Base-by-base conservation (phyloP, 2,113 vertebrate species). In the Zapus hudsonius region DNA sequence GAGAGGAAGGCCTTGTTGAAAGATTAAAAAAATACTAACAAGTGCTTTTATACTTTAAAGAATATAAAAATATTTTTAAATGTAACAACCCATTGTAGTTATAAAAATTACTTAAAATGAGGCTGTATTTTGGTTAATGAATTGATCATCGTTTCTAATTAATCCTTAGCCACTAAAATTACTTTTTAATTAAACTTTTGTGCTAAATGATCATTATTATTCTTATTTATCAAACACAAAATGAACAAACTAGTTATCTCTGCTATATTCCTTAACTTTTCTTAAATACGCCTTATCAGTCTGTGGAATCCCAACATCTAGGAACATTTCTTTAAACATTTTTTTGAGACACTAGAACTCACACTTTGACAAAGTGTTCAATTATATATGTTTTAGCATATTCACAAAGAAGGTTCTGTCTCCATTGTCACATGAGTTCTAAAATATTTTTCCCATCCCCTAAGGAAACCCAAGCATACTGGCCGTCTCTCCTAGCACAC, bases 21-120 rank as follows among this genome's bases (percentile, higher is more conserved):
- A 57, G 57, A 40, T 72, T 74, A 61, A 17, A 61, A 91, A 87
- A 92, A 15, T 83, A 76, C 16, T 87, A 76, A 81, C n/a, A 75
- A 92, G 20, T 84, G 38, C 52, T 78, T 94, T 94, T 93, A 55
- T 74, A 36, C 19, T 25, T 89, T n/a, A 93, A 89, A 27, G 11
- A 57, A 5, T 73, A 94, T 82, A 5, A 75, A 91, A 80, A 44
- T 81, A 10, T 36, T 87, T 91, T 73, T 36, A 19, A 64, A 23
- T 20, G 1, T 52, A 11, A 83, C 7, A 36, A n/a, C 38, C 73
- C 75, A 59, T 61, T 75, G 3, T 83, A 94, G 44, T 70, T 91
- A 52, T 33, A 55, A 73, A 84, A 78, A 79, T 69, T 70, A 23
- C 9, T 66, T 5, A 63, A 38, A 82, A 61, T 33, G 23, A 92